Evolutionary conservation across 2,888 invertebrate genomes (phyloP).

Genomic region (Agriopis aurantiaria): DNA sequence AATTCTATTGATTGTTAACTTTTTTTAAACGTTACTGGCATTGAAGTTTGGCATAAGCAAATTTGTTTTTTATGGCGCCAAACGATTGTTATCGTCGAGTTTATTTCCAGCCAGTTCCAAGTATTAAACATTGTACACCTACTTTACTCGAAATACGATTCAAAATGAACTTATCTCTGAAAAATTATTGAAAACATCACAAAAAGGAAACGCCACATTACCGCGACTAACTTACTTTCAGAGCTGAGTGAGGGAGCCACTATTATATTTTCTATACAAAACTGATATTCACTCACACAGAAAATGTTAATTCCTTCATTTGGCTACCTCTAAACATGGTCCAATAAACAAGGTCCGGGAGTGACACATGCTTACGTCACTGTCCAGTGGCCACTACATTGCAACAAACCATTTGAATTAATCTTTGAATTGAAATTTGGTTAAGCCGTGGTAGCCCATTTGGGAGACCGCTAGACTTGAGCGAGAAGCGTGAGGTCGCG

Average conservation of each 20-base stretch:
- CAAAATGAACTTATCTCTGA: background rate
- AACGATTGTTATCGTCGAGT: background rate
- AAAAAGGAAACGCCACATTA: slow-evolving; percentile 32
- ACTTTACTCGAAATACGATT: background rate
- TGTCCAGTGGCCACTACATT: too few species aligned
- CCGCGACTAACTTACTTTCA: background rate
- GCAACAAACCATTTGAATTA: too few species aligned
- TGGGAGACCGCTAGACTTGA: too few species aligned
- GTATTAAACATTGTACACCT: background rate
- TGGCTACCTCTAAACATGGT: background rate
- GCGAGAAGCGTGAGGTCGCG: too few species aligned
- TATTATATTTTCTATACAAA: too few species aligned
- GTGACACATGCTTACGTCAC: too few species aligned
- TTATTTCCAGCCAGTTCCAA: background rate
- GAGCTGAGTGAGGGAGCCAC: background rate
- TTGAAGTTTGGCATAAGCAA: slow-evolving; percentile 17
- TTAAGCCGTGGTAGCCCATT: too few species aligned
- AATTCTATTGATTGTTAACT: slow-evolving; percentile 33
- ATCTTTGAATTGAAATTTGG: too few species aligned
- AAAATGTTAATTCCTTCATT: background rate
- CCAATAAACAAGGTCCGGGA: too few species aligned
- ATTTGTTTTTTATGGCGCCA: background rate
- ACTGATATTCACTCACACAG: background rate
- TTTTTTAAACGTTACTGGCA: slow-evolving; percentile 29
- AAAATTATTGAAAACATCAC: slow-evolving; percentile 16